Evolutionary conservation across 2,113 vertebrate species (phyloP).

Genomic region (Nasalis larvatus): DNA sequence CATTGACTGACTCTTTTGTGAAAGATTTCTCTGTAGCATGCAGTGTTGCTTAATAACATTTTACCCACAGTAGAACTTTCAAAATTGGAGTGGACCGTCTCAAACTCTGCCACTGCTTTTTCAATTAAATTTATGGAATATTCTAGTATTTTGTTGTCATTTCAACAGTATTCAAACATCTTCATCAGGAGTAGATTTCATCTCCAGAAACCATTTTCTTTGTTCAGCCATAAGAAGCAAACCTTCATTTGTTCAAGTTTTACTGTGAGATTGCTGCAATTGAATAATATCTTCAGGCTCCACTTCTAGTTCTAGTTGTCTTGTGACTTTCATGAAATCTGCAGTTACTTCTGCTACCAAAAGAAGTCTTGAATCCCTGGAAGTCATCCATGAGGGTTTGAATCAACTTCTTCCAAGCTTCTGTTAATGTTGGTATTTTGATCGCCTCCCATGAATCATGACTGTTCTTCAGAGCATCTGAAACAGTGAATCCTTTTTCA

Average conservation of each 20-base stretch:
- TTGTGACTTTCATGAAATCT: background rate
- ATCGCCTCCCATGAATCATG: background rate
- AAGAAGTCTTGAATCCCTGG: background rate
- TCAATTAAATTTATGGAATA: background rate
- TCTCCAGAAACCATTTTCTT: background rate
- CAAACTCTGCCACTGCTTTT: background rate
- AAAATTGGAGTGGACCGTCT: background rate
- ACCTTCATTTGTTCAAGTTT: background rate
- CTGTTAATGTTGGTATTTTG: background rate
- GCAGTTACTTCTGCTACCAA: background rate
- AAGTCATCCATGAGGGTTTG: background rate
- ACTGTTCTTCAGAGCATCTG: background rate
- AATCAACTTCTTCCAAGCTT: background rate
- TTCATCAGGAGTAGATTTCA: background rate
- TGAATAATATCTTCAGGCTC: background rate
- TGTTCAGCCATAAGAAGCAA: background rate
- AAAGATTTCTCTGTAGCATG: background rate
- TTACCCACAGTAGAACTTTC: background rate
- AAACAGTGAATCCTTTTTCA: background rate
- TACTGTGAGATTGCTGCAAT: background rate
- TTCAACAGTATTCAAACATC: background rate
- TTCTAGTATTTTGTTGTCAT: background rate
- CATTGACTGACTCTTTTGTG: background rate
- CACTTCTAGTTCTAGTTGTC: background rate
- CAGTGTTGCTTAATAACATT: background rate